Conservation (phyloP, 1,140 invertebrate species). For the Nebria ingens region DNA sequence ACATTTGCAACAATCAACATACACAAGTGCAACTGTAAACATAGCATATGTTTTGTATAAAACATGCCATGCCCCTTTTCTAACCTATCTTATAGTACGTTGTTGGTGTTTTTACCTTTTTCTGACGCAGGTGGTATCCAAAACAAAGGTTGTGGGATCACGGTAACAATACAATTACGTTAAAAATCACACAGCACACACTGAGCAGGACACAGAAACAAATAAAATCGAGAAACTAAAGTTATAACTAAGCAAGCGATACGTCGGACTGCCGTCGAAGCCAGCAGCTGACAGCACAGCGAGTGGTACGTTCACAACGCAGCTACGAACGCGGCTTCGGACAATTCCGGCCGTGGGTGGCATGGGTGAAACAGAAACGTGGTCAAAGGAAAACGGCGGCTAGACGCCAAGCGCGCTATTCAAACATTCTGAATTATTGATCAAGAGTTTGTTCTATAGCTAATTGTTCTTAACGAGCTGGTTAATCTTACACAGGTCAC, state of each 20-base stretch:
- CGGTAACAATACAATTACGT: background rate
- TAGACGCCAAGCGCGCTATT: slow-evolving; percentile 24
- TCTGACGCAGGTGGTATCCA: background rate
- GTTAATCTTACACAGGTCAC: background rate
- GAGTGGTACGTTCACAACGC: slow-evolving; percentile 19
- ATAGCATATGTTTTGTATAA: background rate
- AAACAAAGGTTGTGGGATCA: background rate
- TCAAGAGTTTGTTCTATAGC: slow-evolving; percentile 14
- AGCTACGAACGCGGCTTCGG: slow-evolving; percentile 17
- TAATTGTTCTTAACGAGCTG: background rate
- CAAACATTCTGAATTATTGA: slow-evolving; percentile 32
- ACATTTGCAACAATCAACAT: too few relatives aligned
- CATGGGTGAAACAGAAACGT: slow-evolving; percentile 5
- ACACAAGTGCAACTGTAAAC: background rate
- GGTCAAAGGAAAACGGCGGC: slow-evolving; percentile 20
- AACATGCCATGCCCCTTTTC: background rate
- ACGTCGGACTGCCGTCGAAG: slow-evolving; percentile 29
- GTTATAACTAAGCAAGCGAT: slow-evolving; percentile 30
- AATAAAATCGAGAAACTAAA: slow-evolving; percentile 32
- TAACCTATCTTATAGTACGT: background rate
- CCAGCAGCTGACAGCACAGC: slow-evolving; percentile 32
- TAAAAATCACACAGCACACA: slow-evolving; percentile 24
- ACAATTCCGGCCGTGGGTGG: slow-evolving; percentile 19
- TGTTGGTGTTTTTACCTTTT: background rate
- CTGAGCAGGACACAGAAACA: slow-evolving; percentile 31